Percentiles rank a stretch among this genome's conserved stretches.
Evolutionary conservation across 2,888 invertebrate species (phyloP).

Genomic region (Capitulum mitella): DNA sequence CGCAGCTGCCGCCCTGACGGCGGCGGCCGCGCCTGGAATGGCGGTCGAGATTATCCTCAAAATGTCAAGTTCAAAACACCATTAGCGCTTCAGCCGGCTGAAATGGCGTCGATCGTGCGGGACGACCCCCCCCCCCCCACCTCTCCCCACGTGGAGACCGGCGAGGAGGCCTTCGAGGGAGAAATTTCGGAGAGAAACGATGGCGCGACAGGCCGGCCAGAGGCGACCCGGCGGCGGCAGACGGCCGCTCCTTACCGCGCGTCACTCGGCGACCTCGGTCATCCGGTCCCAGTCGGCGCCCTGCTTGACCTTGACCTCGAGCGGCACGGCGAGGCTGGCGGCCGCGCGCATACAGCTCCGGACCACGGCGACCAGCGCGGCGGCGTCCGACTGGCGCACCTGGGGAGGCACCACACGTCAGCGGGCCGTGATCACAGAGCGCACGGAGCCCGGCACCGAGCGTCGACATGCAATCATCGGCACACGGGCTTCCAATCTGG

Average conservation of each 20-base stretch:
- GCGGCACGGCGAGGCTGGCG: neutral
- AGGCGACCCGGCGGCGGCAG: neutral
- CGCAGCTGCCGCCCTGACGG: too few relatives aligned
- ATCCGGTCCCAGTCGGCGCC: neutral
- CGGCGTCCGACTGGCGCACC: neutral
- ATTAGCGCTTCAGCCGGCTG: neutral
- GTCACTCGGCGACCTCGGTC: neutral
- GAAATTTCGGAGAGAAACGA: too few relatives aligned
- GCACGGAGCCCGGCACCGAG: too few relatives aligned
- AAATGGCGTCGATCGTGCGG: neutral
- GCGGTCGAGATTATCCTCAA: too few relatives aligned
- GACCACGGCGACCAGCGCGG: neutral
- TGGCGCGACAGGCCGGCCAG: neutral
- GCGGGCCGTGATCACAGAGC: too few relatives aligned
- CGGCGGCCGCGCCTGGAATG: too few relatives aligned
- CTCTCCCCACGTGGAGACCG: too few relatives aligned
- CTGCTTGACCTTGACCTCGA: conserved; percentile 12
- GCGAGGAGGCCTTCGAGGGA: too few relatives aligned
- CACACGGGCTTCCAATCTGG: too few relatives aligned
- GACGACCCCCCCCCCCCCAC: neutral
- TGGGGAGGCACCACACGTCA: neutral
- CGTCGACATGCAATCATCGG: too few relatives aligned
- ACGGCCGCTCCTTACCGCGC: neutral
- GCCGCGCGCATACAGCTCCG: neutral
- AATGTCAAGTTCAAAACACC: too few relatives aligned